These are phyloP conservation scores for Lumbricus terrestris DNA, from an alignment of 2,888 invertebrate genomes.

Conservation along the genomic window DNA sequence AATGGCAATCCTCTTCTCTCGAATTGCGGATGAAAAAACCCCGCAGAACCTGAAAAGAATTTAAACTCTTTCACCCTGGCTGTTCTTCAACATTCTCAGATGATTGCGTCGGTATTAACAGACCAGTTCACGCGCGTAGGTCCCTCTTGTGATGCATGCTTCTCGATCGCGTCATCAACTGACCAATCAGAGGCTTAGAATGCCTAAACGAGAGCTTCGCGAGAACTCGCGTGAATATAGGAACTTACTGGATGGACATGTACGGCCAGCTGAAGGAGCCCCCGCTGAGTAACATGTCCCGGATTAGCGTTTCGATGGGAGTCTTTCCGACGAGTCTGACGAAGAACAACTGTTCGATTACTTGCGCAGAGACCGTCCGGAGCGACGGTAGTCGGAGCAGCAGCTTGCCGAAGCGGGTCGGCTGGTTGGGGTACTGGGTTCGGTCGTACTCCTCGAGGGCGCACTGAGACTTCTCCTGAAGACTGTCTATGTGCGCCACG, in stretches of 20 bases:
- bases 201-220: background rate
- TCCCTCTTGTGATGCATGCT: background rate
- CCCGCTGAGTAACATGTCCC: constrained; percentile 93
- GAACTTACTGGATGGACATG: constrained; percentile 65
- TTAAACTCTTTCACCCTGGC: background rate
- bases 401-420: constrained; percentile 91
- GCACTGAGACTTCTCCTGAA: constrained; percentile 96
- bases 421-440: constrained; percentile 95
- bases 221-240: background rate
- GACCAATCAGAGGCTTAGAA: background rate
- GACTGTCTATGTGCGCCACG: constrained; percentile 88
- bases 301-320: constrained; percentile 92
- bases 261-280: constrained; percentile 98
- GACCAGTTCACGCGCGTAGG: background rate
- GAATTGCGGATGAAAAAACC: background rate
- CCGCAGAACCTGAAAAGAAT: background rate
- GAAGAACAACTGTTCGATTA: constrained; percentile 97
- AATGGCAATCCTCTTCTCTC: background rate
- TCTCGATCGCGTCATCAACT: background rate
- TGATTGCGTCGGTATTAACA: background rate
- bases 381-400: constrained; percentile 87
- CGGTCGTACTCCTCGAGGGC: constrained; percentile 96
- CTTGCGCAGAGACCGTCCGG: constrained; percentile 86
- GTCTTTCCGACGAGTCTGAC: constrained; percentile 95
- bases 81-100: background rate